phyloP scores from a whole-genome alignment of 2,797 vertebrate species.

The Squalus acanthias region DNA sequence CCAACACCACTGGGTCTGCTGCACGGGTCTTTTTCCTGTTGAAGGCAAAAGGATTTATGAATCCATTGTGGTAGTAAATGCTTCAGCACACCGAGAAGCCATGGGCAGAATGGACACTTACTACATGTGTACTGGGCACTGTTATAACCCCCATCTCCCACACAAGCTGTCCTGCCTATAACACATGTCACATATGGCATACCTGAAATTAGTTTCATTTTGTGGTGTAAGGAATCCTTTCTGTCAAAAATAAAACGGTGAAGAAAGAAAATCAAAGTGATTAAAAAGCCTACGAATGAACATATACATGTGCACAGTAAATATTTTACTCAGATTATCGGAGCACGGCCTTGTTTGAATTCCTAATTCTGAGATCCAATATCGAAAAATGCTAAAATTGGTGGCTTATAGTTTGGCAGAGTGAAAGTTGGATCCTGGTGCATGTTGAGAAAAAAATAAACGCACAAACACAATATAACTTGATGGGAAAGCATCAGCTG shows the following conservation, averaged over 20 bases:
- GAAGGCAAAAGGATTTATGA: neutral
- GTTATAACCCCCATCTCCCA: neutral
- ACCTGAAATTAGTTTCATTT: slow-evolving; percentile 18
- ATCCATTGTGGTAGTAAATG: neutral
- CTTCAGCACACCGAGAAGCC: neutral
- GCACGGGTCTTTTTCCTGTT: neutral
- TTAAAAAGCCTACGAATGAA: neutral
- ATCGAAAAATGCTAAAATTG: neutral
- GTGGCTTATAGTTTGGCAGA: neutral
- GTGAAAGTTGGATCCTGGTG: neutral
- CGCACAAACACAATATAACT: neutral
- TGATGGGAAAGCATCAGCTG: neutral
- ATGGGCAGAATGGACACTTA: neutral
- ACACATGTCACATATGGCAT: neutral
- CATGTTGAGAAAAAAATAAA: neutral
- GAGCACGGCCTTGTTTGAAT: slow-evolving; percentile 7
- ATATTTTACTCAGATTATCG: slow-evolving; percentile 24
- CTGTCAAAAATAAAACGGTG: slow-evolving; percentile 11
- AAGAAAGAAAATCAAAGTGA: neutral
- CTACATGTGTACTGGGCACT: neutral
- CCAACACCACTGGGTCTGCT: neutral
- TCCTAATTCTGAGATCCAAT: slow-evolving; percentile 5
- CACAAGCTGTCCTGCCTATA: neutral
- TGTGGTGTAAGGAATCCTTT: neutral
- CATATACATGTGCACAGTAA: neutral